Evolutionary conservation across 1,140 invertebrate genomes (phyloP).

Genomic region (Drosophila melanica): DNA sequence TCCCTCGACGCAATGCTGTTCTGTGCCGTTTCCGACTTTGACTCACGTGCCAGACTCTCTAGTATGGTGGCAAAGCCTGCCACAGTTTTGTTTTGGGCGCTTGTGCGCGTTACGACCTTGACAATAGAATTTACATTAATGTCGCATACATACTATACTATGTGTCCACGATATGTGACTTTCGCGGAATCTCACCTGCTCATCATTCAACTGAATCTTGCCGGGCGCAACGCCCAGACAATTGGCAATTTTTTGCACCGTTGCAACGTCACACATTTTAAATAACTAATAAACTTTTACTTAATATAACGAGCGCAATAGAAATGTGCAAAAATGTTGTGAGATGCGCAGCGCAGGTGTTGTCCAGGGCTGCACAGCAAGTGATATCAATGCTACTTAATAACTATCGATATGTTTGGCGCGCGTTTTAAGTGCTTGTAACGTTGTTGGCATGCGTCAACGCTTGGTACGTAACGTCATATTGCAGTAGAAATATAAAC

Average conservation of each 20-base stretch:
- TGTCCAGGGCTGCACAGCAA: not conserved
- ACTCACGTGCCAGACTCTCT: slow-evolving; percentile 83
- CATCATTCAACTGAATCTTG: slow-evolving; percentile 67
- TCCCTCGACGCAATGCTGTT: slow-evolving; percentile 66
- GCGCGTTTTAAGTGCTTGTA: slow-evolving; percentile 10
- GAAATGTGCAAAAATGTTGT: slow-evolving; percentile 23
- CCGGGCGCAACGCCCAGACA: slow-evolving; percentile 67
- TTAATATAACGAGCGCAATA: slow-evolving; percentile 20
- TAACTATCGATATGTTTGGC: slow-evolving; percentile 11
- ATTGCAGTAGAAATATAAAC: slow-evolving; percentile 77
- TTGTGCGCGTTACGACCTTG: slow-evolving; percentile 77
- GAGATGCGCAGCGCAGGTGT: slow-evolving; percentile 18
- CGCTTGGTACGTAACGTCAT: slow-evolving; percentile 74
- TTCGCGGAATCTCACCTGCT: slow-evolving; percentile 55
- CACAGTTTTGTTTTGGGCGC: slow-evolving; percentile 71
- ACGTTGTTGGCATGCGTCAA: slow-evolving; percentile 31
- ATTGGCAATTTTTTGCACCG: slow-evolving; percentile 76
- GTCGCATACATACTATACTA: not conserved
- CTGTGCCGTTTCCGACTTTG: slow-evolving; percentile 79
- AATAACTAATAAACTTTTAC: slow-evolving; percentile 10
- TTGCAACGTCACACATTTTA: slow-evolving; percentile 79
- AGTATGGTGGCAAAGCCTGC: slow-evolving; percentile 85
- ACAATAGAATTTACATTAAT: slow-evolving; percentile 59
- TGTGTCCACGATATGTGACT: not conserved
- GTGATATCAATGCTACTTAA: not conserved